Base-by-base conservation (phyloP, 2,113 vertebrate species). In the Cebus imitator region DNA sequence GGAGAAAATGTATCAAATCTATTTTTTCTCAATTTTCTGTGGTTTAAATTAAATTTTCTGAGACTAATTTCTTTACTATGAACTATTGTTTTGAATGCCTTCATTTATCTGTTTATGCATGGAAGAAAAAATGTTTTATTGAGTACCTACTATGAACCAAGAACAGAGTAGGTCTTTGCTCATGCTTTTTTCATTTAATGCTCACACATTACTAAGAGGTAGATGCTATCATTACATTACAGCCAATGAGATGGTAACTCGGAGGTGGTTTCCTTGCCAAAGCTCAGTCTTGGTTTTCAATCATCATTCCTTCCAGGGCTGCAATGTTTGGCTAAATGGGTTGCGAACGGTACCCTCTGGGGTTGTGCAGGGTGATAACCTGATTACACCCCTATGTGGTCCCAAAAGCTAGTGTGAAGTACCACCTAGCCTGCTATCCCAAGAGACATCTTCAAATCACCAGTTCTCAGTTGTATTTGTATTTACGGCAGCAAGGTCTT, bases 41-140 rank as follows among this genome's bases (percentile, higher is more conserved):
- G 20, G 30, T n/a, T 85, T 79, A 45, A 84, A 50, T 91, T 90
- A 61, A 87, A 86, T 7, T 66, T 89, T 75, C 43, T n/a, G 76
- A 48, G 48, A 64, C 66, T 45, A 40, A 90, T 48, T 64, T 64
- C 50, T 78, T 73, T 58, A 45, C 17, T 45, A 11, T 40, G 57
- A 80, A n/a, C 73, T 45, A 79, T 55, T 85, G 18, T 27, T 87
- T 88, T 40, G 30, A 66, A n/a, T 82, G 25, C 17, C 20, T 20
- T 48, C 66, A 48, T 76, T 87, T 30, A 35, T 57, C 45, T 90
- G 10, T 48, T 92, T 43, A 7, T 66, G 3, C 8, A 18, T 50
- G 73, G 61, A 76, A 89, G 64, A 25, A 64, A 45, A 89, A 23
- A 5, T 8, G 40, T 64, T 13, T 30, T 73, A 57, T 4, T 50